Conservation (phyloP, 2,797 vertebrate species). For the Amazona ochrocephala region DNA sequence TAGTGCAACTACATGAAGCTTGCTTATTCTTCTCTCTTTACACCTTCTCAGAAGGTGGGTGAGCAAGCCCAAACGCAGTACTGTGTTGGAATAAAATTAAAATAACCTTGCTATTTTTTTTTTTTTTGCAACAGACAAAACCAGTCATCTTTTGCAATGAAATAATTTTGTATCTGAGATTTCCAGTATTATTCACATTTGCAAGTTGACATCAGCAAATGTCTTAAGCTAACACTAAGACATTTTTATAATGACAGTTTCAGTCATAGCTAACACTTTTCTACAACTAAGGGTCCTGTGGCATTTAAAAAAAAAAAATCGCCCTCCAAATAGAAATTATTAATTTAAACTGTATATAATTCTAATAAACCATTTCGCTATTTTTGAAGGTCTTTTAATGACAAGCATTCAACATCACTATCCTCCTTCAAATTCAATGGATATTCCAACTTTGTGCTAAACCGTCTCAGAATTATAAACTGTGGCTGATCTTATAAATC, state of each 20-base stretch:
- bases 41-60: neutral
- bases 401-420: neutral
- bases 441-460: neutral
- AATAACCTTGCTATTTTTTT: neutral
- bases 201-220: neutral
- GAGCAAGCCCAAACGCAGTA: neutral
- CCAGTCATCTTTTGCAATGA: neutral
- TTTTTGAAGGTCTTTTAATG: neutral
- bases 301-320: neutral
- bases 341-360: neutral
- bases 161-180: neutral
- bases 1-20: neutral
- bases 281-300: neutral
- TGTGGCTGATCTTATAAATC: neutral
- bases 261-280: neutral
- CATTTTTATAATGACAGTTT: neutral
- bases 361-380: neutral
- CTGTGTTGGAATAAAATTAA: neutral
- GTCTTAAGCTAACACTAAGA: neutral
- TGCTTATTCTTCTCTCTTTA: neutral
- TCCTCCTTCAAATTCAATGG: neutral
- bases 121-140: neutral
- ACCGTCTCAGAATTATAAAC: neutral
- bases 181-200: neutral
- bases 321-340: neutral